Evolutionary conservation across 2,888 invertebrate species (phyloP).

Genomic region (Diarsia mendica): DNA sequence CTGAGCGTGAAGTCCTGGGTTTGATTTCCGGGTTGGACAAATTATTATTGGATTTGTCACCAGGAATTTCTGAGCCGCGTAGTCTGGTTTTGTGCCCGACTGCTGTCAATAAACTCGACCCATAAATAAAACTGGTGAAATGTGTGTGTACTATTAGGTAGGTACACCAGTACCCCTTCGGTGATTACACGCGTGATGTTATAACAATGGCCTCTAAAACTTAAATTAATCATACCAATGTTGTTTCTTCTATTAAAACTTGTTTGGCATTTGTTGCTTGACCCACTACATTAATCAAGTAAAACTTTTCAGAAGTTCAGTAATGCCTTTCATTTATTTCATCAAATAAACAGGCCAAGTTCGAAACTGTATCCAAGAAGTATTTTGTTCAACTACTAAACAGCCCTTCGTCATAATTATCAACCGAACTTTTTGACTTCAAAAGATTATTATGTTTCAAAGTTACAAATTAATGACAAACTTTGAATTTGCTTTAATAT

Average conservation of each 20-base stretch:
- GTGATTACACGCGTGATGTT: not conserved
- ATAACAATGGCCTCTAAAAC: not conserved
- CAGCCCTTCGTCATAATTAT: slow-evolving; percentile 51
- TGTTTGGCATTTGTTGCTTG: slow-evolving; percentile 5
- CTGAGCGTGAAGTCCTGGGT: too few relatives aligned
- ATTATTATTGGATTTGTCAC: too few relatives aligned
- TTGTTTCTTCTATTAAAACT: slow-evolving; percentile 6
- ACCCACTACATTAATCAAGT: slow-evolving; percentile 20
- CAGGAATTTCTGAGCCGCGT: too few relatives aligned
- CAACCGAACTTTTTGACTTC: slow-evolving; percentile 40
- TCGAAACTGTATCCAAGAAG: slow-evolving; percentile 6
- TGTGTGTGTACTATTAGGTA: too few relatives aligned
- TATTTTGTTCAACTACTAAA: slow-evolving; percentile 29
- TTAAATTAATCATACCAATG: not conserved
- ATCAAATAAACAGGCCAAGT: slow-evolving; percentile 18
- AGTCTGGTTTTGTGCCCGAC: too few relatives aligned
- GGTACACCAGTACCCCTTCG: too few relatives aligned
- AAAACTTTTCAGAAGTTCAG: slow-evolving; percentile 20
- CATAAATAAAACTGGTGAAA: too few relatives aligned
- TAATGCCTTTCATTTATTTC: slow-evolving; percentile 35
- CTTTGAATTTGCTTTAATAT: slow-evolving; percentile 30
- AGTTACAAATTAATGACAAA: slow-evolving; percentile 49
- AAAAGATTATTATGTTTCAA: slow-evolving; percentile 41
- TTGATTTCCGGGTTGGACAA: too few relatives aligned
- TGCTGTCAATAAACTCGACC: too few relatives aligned